A percentile compares a stretch with the other conserved stretches of the same genome.
These are phyloP conservation scores for Drosophila engyochracea DNA, from an alignment of 2,888 invertebrate species.

Conservation along the genomic window DNA sequence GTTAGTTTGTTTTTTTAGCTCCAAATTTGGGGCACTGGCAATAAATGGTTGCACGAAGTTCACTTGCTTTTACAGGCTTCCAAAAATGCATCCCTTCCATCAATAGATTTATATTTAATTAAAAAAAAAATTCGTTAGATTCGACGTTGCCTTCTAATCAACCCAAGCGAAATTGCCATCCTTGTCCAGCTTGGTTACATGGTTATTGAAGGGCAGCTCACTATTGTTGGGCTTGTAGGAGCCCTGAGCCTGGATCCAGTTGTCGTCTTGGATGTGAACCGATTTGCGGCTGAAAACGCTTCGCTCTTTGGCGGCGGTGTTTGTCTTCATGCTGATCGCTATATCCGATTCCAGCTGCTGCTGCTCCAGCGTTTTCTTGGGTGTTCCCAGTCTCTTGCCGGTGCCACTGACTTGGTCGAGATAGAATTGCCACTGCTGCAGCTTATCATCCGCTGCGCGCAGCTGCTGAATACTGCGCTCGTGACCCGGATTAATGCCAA, in stretches of 20 bases:
- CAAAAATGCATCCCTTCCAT: neutral
- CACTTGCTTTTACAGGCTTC: neutral
- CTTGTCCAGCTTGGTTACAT: constrained; percentile 64
- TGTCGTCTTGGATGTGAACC: constrained; percentile 59
- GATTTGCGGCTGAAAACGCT: constrained; percentile 72
- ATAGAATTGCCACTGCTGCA: constrained; percentile 83
- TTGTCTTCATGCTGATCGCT: constrained; percentile 53
- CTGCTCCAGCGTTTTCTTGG: constrained; percentile 40
- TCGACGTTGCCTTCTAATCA: constrained; percentile 57
- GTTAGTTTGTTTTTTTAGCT: neutral
- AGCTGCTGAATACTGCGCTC: constrained; percentile 82
- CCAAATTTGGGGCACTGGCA: neutral
- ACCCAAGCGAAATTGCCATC: constrained; percentile 83
- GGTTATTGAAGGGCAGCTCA: constrained; percentile 71
- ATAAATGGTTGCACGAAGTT: neutral
- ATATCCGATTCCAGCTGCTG: constrained; percentile 50
- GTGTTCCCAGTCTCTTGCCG: constrained; percentile 23
- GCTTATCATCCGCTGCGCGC: constrained; percentile 83
- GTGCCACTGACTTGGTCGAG: constrained; percentile 78
- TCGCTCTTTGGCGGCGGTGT: constrained; percentile 41
- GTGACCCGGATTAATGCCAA: constrained; percentile 90
- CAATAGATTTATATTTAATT: neutral
- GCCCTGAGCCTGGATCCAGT: constrained; percentile 54
- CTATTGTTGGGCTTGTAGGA: constrained; percentile 75
- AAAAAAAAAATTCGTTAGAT: neutral